Base-by-base conservation (phyloP, 2,888 invertebrate species). In the Ophion ellenae region DNA sequence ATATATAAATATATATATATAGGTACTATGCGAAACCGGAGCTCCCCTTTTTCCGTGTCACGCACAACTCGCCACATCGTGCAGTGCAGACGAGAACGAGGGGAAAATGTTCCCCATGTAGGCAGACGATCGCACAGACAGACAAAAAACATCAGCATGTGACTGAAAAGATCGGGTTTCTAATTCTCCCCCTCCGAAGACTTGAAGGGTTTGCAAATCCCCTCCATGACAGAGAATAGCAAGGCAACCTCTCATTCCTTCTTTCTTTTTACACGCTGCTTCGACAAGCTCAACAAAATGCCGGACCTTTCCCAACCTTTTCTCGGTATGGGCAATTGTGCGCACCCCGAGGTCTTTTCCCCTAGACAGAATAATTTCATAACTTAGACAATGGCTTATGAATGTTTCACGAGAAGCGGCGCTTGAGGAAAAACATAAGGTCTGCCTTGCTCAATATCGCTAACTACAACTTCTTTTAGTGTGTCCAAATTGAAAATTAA, bases 231-330 rank as follows among this genome's bases (percentile, higher is more conserved):
- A n/a, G 57, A 74, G 76, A 57, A 59, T 17, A 36, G 20, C 10
- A 67, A n/a, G 14, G 66, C 77, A 69, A 81, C 17, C 20, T 24
- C 28, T 24, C 74, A 53, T 53, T 61, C 28, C 14, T 20, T 69
- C 20, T 69, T 7, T 69, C 47, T 47, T 24, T 32, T 69, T 57
- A 45, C 74, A 45, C 45, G 73, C 36, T 70, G 28, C 61, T 76
- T 63, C 9, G 40, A 28, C 67, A 70, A 75, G 86, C 79, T 87
- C 78, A 81, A 80, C 85, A 83, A 86, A 75, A 79, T 81, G 77
- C 90, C 90, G 87, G 90, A 90, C 90, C 90, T 90, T 90, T 78
- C 90, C 84, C 89, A 90, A 90, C 87, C 79, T 77, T 84, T 81
- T 88, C 86, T 84, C 84, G 84, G 86, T 89, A 84, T 84, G 61